phyloP scores from a whole-genome alignment of 2,797 vertebrate species.

The Hozukius guyotensis region DNA sequence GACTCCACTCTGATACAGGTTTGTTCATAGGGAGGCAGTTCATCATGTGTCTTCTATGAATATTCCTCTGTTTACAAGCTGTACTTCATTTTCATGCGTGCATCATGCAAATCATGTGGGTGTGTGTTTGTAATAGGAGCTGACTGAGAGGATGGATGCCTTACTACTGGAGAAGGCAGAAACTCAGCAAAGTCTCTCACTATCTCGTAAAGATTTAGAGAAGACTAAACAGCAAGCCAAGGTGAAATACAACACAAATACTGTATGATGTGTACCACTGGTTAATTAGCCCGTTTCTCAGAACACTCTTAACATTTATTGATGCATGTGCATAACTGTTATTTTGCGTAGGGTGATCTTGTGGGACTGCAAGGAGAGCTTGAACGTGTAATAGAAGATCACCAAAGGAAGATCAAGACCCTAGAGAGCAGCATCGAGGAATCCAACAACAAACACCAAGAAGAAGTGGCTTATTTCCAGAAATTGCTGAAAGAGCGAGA shows the following conservation, averaged over 20 bases:
- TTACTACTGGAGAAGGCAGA: conserved; percentile 96
- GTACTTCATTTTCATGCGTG: background rate
- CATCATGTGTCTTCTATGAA: background rate
- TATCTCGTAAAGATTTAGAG: conserved; percentile 87
- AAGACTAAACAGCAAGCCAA: conserved; percentile 86
- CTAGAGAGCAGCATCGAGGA: conserved; percentile 81
- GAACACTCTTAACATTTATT: background rate
- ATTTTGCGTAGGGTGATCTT: conserved; percentile 81
- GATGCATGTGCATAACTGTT: background rate
- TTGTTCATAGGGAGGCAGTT: background rate
- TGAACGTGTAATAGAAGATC: conserved; percentile 74
- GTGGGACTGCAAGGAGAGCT: conserved; percentile 81
- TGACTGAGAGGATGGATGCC: conserved; percentile 90
- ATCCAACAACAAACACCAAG: conserved; percentile 79
- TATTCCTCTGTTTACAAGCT: background rate
- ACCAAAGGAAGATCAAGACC: conserved; percentile 79
- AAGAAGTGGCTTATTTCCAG: conserved; percentile 84
- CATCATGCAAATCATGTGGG: background rate
- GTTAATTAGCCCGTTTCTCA: background rate
- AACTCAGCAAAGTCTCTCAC: conserved; percentile 87
- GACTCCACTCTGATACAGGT: conserved; percentile 91
- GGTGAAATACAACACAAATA: conserved; percentile 74
- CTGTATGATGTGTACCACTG: background rate
- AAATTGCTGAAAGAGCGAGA: conserved; percentile 84
- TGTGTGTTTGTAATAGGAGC: conserved; percentile 82